Evolutionary conservation across 2,797 vertebrate species (phyloP), one percentile per base, ranked within the genome.

Genomic region (Octomys mimax): DNA sequence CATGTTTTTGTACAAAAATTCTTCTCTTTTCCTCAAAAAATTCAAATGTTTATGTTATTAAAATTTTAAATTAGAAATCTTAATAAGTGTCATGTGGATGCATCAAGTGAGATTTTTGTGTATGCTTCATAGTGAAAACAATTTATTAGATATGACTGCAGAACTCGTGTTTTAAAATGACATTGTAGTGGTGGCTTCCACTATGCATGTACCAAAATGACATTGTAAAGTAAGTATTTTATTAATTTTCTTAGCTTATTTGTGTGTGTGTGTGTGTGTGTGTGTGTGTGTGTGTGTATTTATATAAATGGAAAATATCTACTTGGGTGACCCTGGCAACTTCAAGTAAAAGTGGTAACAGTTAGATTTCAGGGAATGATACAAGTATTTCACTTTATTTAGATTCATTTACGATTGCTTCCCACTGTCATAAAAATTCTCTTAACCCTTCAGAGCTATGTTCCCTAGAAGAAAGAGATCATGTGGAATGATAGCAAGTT

Each of bases 81-180:
- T 96, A 52, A 19, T 75, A 73, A 91, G 59, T 89, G 12, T 87
- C n/a, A 78, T 39, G 89, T 88, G 92, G 36, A 66, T 84, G 36
- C 13, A 22, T 83, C 66, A 59, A 89, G 59, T 92, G 33, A 94
- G 54, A 71, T 82, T 97, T 94, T 88, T 61, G 22, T 78, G 18
- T 85, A 49, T 71, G 78, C 39, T 80, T 96, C 77, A 61, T 49
- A 95, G 57, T 66, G 75, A 91, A 28, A 68, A 70, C 88, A 91
- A 89, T 70, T 75, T 26, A 66, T 88, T 91, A 94, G 89, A 46
- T 93, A 36, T 86, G 59, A 95, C 70, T 92, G 96, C 36, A 95
- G 66, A 94, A 93, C 90, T 83, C 42, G 79, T 64, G 64, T 79
- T 66, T 2, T 57, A 93, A 90, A 83, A 92, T 91, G 21, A 57